phyloP scores from a whole-genome alignment of 2,113 vertebrate species.

The Emydocephalus ijimae region DNA sequence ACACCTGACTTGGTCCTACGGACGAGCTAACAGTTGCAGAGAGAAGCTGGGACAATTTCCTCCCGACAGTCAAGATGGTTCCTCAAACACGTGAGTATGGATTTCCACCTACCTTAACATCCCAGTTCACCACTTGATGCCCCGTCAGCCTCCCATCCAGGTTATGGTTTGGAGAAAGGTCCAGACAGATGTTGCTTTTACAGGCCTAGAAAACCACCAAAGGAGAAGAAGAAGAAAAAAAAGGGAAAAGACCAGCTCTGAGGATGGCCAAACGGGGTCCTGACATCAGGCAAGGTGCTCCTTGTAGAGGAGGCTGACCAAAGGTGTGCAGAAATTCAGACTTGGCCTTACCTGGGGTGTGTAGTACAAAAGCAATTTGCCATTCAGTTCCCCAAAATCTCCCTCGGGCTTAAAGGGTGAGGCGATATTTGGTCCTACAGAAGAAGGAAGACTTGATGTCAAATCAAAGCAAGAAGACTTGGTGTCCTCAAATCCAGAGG shows the following conservation, averaged over 20 bases:
- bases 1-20: not conserved
- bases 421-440: slow-evolving; percentile 85
- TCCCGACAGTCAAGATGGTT: not conserved
- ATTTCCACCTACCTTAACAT: slow-evolving; percentile 80
- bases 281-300: not conserved
- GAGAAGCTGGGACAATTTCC: not conserved
- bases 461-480: fast-evolving
- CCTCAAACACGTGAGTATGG: not conserved
- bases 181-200: slow-evolving; percentile 92
- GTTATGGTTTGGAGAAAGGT: slow-evolving; percentile 84
- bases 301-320: not conserved
- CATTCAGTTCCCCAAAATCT: slow-evolving; percentile 81
- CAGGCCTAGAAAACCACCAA: slow-evolving; percentile 76
- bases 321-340: not conserved
- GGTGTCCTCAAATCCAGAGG: not conserved
- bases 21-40: not conserved
- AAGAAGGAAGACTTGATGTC: not conserved
- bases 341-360: slow-evolving; percentile 85
- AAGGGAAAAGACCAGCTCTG: not conserved
- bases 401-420: slow-evolving; percentile 86
- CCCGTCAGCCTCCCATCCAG: slow-evolving; percentile 92
- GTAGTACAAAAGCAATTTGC: slow-evolving; percentile 89
- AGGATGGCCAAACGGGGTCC: not conserved
- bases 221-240: not conserved
- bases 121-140: slow-evolving; percentile 91